A percentile compares a stretch with the other conserved stretches of the same genome.
These are phyloP conservation scores for Pyrocephalus nanus DNA, from an alignment of 2,797 vertebrate genomes.

Conservation along the genomic window DNA sequence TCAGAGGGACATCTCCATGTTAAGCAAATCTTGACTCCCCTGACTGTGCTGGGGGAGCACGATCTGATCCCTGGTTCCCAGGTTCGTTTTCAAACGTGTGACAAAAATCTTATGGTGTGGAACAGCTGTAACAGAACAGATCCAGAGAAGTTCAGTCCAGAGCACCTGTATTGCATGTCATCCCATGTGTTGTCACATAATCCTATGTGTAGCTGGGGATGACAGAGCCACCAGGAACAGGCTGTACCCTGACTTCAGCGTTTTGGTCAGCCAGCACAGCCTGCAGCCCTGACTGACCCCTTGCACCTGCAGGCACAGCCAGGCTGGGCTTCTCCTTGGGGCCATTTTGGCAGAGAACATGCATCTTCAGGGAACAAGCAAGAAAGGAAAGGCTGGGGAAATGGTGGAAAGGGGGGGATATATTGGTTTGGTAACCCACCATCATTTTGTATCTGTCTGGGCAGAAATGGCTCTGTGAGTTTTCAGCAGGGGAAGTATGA, in stretches of 20 bases:
- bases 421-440: not conserved
- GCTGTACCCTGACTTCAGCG: not conserved
- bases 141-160: not conserved
- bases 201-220: not conserved
- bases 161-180: rapidly evolving
- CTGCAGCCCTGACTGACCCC: not conserved
- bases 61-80: not conserved
- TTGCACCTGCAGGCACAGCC: rapidly evolving
- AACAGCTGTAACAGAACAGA: not conserved
- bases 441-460: not conserved
- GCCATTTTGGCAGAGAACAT: rapidly evolving
- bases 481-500: not conserved
- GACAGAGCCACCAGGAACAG: not conserved
- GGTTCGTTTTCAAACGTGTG: not conserved
- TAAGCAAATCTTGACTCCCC: not conserved
- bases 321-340: rapidly evolving
- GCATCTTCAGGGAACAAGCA: rapidly evolving
- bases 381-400: not conserved
- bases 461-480: not conserved
- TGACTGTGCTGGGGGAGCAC: not conserved
- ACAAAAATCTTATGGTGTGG: not conserved
- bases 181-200: not conserved
- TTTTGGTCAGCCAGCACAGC: not conserved
- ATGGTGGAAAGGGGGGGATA: not conserved
- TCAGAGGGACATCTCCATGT: too few species aligned